Percentiles rank a stretch among this genome's conserved stretches.
phyloP scores from a whole-genome alignment of 2,113 vertebrate genomes.

The Hyperopisus bebe region DNA sequence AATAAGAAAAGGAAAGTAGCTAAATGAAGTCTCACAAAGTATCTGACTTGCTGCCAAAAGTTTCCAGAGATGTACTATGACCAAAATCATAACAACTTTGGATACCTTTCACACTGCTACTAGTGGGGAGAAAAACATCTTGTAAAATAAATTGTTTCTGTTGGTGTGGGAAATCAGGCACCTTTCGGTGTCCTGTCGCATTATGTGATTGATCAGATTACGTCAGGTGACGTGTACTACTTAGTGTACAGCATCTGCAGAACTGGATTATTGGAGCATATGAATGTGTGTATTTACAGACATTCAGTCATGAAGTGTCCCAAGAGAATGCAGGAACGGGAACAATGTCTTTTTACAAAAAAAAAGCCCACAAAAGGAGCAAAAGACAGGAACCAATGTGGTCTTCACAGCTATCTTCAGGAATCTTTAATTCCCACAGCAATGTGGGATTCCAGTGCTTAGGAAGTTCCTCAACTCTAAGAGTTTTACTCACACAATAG shows the following conservation, averaged over 20 bases:
- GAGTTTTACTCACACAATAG: constrained; percentile 28
- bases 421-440: constrained; percentile 50
- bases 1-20: not conserved
- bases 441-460: constrained; percentile 34
- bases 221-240: not conserved
- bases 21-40: not conserved
- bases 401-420: constrained; percentile 43
- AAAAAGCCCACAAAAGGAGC: not conserved
- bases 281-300: not conserved
- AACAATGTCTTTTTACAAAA: not conserved
- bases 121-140: not conserved
- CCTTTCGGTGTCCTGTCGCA: not conserved
- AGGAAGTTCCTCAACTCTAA: constrained; percentile 22
- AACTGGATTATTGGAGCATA: not conserved
- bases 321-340: not conserved
- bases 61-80: not conserved
- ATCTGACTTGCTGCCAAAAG: not conserved
- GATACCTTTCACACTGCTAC: constrained; percentile 1
- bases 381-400: constrained; percentile 42
- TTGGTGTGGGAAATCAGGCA: not conserved
- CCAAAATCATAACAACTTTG: not conserved
- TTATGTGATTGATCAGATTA: not conserved
- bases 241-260: not conserved
- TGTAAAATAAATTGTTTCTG: not conserved
- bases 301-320: not conserved